These are phyloP conservation scores for Drosophila neotestacea DNA, from an alignment of 2,888 invertebrate species.

Conservation along the genomic window DNA sequence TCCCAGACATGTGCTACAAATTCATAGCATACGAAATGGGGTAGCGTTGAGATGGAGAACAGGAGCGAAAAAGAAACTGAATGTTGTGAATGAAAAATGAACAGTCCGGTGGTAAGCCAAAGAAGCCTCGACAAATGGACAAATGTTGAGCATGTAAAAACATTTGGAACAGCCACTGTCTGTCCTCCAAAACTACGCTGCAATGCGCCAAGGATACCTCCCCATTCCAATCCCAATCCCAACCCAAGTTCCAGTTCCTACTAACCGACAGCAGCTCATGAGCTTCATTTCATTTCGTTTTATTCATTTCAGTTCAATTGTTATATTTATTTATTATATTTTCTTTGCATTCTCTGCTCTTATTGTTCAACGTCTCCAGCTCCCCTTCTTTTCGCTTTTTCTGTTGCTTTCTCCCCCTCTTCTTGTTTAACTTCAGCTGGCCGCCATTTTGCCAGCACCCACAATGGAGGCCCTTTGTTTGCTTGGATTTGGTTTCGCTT, in stretches of 20 bases:
- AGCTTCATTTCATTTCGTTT: conserved; percentile 63
- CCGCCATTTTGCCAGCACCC: conserved; percentile 58
- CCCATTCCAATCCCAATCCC: conserved; percentile 1
- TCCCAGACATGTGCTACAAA: conserved; percentile 45
- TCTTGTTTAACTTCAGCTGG: conserved; percentile 17
- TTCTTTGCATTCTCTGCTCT: conserved; percentile 33
- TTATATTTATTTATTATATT: conserved; percentile 70
- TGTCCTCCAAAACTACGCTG: conserved; percentile 14
- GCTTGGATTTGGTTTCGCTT: conserved; percentile 69
- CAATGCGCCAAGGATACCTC: conserved; percentile 24
- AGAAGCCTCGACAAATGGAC: conserved; percentile 20
- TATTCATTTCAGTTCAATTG: conserved; percentile 71
- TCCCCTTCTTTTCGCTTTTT: neutral
- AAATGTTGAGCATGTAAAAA: conserved; percentile 32
- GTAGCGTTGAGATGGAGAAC: conserved; percentile 3
- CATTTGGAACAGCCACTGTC: conserved; percentile 36
- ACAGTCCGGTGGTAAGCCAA: conserved; percentile 22
- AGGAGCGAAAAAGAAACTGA: neutral
- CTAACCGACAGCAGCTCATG: conserved; percentile 43
- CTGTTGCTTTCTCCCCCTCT: neutral
- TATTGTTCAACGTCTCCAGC: conserved; percentile 29
- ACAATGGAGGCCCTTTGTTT: conserved; percentile 59
- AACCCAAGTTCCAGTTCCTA: conserved; percentile 2
- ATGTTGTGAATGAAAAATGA: conserved; percentile 45
- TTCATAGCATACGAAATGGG: conserved; percentile 42